Evolutionary conservation across 2,797 vertebrate genomes (phyloP), one percentile per base, ranked within the genome.

Genomic region (Sebastes itinus): DNA sequence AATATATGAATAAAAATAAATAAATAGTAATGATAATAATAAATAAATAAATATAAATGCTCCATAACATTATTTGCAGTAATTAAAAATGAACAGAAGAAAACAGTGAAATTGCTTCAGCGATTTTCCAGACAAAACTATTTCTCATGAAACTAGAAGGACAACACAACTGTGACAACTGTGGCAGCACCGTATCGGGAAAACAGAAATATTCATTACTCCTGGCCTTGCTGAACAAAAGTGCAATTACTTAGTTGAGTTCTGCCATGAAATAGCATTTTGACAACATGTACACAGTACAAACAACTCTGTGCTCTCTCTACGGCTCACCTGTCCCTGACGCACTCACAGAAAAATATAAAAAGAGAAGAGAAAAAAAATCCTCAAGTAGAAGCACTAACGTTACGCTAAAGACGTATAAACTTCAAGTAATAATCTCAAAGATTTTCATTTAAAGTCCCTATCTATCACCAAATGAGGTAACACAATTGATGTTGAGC

Each of bases 181-280:
- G 20, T 71, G 33, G 33, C 54, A 73, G 42, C 54, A 72, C 42
- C 16, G 12, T 63, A 32, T 60, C 22, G 4, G 22, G 42, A 62
- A 49, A 75, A 72, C 32, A 42, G 69, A 67, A 54, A 56, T 54
- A 58, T 67, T 42, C 22, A 68, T 52, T n/a, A 60, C n/a, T 62
- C 13, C 38, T 28, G 65, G 12, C 2, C 33, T 12, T 52, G 20
- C 49, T 76, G 12, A 82, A 61, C 49, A 69, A 61, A 60, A 77
- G 56, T 20, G 52, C 22, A 65, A 56, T 72, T 72, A 55, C 27
- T 60, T n/a, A 58, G 55, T 10, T 64, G 18, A 46, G 30, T 64
- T 81, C 35, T 25, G 78, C 30, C 4, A 54, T 10, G 25, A 66
- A 69, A 78, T 35, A 38, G 42, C 7, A 66, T 62, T 78, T 73